Evolutionary conservation across 2,888 invertebrate genomes (phyloP).

Genomic region (Habrosyne pyritoides): DNA sequence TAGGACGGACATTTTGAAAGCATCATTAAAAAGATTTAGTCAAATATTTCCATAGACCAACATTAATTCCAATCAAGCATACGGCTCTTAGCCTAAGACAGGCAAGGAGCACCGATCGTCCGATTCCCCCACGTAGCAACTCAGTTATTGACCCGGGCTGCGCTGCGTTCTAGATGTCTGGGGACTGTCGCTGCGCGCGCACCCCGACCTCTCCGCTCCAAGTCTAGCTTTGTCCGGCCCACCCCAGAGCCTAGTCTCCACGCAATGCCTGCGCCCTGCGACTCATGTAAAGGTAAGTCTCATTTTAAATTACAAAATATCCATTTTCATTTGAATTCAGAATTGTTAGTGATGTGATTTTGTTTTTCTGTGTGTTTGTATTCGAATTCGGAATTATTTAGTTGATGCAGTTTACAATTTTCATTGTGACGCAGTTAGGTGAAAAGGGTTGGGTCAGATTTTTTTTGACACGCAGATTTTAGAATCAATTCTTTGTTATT

Average conservation of each 20-base stretch:
- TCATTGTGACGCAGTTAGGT: not conserved
- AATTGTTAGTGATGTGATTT: slow-evolving; percentile 8
- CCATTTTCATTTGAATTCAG: not conserved
- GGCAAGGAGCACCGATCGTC: slow-evolving; percentile 50
- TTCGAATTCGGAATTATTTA: not conserved
- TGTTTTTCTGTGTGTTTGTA: slow-evolving; percentile 21
- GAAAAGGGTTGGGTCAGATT: not conserved
- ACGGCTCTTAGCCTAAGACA: slow-evolving; percentile 36
- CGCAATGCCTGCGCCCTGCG: slow-evolving; percentile 75
- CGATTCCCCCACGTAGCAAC: slow-evolving; percentile 64
- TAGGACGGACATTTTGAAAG: not conserved
- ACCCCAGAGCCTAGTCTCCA: slow-evolving; percentile 40
- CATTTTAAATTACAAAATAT: slow-evolving; percentile 10
- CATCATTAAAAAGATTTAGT: not conserved
- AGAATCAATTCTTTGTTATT: no score
- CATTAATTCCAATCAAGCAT: slow-evolving; percentile 8
- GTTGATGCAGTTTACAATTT: not conserved
- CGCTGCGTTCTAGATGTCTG: slow-evolving; percentile 38
- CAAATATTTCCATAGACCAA: not conserved
- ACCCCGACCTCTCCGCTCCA: slow-evolving; percentile 29
- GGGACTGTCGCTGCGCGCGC: slow-evolving; percentile 60
- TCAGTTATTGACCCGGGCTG: slow-evolving; percentile 78
- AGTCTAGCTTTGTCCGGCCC: slow-evolving; percentile 36
- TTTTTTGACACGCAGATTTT: not conserved
- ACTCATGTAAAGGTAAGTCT: slow-evolving; percentile 72